Evolutionary conservation across 2,113 vertebrate species (phyloP).

Genomic region (Rhegmatorhina hoffmannsi): DNA sequence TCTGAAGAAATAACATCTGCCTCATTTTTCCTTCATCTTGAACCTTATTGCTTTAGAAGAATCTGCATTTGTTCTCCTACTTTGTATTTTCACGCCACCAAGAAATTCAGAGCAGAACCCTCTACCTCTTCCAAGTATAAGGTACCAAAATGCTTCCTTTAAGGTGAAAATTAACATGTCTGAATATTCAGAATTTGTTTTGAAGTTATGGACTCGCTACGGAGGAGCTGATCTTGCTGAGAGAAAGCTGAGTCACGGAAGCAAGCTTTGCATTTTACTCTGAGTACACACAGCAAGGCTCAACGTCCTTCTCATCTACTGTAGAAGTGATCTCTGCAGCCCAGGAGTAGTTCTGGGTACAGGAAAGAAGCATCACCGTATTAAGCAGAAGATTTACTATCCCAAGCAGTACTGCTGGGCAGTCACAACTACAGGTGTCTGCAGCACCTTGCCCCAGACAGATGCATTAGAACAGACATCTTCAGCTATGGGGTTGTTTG

Average conservation of each 20-base stretch:
- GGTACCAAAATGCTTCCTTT: not conserved
- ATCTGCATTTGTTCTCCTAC: not conserved
- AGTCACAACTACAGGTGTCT: not conserved
- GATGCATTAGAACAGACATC: not conserved
- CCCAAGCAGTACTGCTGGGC: not conserved
- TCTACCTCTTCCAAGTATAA: not conserved
- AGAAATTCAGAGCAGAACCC: not conserved
- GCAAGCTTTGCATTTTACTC: not conserved
- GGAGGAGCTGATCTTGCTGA: not conserved
- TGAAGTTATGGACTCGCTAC: not conserved
- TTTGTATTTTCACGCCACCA: not conserved
- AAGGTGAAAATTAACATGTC: not conserved
- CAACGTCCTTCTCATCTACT: not conserved
- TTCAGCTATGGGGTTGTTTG: not conserved
- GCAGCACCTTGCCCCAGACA: not conserved
- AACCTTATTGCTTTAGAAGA: not conserved
- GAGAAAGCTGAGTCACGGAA: not conserved
- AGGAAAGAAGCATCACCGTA: not conserved
- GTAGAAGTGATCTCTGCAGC: not conserved
- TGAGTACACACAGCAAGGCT: not conserved
- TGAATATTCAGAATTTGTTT: not conserved
- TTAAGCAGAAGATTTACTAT: not conserved
- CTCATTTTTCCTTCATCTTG: not conserved
- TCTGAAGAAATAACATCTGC: not conserved
- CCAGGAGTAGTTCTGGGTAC: not conserved